Evolutionary conservation across 1,140 invertebrate genomes (phyloP).

Genomic region (Drosophila miranda): DNA sequence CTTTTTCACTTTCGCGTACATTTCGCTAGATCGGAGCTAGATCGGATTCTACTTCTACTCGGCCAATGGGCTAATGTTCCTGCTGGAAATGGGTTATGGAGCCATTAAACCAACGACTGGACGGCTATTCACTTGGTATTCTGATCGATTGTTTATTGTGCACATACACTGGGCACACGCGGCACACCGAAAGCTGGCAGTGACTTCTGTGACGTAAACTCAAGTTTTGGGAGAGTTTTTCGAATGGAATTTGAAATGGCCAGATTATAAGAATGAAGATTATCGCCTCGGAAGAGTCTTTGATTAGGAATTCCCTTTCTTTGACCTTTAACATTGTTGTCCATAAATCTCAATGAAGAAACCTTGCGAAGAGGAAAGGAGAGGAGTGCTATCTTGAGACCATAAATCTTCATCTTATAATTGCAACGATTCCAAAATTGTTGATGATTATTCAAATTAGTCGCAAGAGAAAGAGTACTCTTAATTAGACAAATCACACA

Average conservation of each 20-base stretch:
- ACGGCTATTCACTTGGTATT: conserved; percentile 32
- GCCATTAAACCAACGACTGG: conserved; percentile 33
- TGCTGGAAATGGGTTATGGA: conserved; percentile 48
- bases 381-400: conserved; percentile 19
- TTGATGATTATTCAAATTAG: conserved; percentile 55
- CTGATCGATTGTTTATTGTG: conserved; percentile 44
- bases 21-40: conserved; percentile 34
- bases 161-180: conserved; percentile 8
- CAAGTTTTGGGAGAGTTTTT: background rate
- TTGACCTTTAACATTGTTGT: too few species aligned
- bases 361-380: background rate
- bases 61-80: conserved; percentile 35
- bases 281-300: too few species aligned
- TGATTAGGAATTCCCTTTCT: background rate
- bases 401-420: conserved; percentile 52
- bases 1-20: conserved; percentile 70
- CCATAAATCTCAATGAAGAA: conserved; percentile 7
- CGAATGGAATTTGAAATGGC: background rate
- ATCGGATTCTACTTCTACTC: conserved; percentile 44
- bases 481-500: conserved; percentile 29
- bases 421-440: conserved; percentile 48
- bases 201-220: conserved; percentile 46
- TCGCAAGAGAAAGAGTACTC: conserved; percentile 6
- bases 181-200: background rate
- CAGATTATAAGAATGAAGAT: background rate